A percentile compares a stretch with the other conserved stretches of the same genome.
phyloP scores from a whole-genome alignment of 2,888 invertebrate genomes.

The Flabesymbios commensalis region DNA sequence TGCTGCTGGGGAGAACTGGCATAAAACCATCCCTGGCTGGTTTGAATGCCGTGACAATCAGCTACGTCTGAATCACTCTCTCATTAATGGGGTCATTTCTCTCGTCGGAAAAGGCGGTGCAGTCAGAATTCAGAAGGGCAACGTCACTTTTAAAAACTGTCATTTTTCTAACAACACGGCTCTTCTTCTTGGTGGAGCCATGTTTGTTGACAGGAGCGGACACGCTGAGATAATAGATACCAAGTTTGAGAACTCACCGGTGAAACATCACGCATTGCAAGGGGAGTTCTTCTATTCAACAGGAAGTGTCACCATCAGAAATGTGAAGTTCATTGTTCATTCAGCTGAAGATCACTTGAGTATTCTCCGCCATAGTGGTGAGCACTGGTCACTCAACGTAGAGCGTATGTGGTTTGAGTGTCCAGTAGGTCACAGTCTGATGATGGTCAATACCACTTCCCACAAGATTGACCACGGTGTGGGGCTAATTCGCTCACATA shows the following conservation, averaged over 20 bases:
- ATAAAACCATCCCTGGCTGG: constrained; percentile 6
- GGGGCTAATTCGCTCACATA: constrained; percentile 21
- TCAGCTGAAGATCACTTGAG: constrained; percentile 14
- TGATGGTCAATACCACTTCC: constrained; percentile 21
- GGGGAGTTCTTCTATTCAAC: constrained; percentile 27
- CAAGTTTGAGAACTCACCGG: constrained; percentile 14
- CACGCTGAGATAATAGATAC: not conserved
- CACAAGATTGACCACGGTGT: constrained; percentile 8
- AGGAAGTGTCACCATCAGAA: constrained; percentile 8
- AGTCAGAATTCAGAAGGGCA: constrained; percentile 15
- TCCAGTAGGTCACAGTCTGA: constrained; percentile 21
- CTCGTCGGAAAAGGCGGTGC: constrained; percentile 30
- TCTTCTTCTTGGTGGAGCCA: constrained; percentile 22
- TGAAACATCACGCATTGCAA: constrained; percentile 7
- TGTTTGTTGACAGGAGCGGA: constrained; percentile 14
- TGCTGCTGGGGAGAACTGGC: constrained; percentile 15
- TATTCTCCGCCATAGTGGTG: constrained; percentile 16
- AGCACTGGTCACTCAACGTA: constrained; percentile 27
- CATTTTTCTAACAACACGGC: constrained; percentile 23
- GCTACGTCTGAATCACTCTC: constrained; percentile 5
- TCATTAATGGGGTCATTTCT: constrained; percentile 22
- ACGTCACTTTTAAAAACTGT: constrained; percentile 15
- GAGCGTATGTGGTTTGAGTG: constrained; percentile 17
- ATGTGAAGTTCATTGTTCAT: not conserved
- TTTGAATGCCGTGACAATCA: constrained; percentile 19